A percentile compares a stretch with the other conserved stretches of the same genome.
Conservation (phyloP, 2,888 invertebrate genomes). For the Arctia plantaginis region DNA sequence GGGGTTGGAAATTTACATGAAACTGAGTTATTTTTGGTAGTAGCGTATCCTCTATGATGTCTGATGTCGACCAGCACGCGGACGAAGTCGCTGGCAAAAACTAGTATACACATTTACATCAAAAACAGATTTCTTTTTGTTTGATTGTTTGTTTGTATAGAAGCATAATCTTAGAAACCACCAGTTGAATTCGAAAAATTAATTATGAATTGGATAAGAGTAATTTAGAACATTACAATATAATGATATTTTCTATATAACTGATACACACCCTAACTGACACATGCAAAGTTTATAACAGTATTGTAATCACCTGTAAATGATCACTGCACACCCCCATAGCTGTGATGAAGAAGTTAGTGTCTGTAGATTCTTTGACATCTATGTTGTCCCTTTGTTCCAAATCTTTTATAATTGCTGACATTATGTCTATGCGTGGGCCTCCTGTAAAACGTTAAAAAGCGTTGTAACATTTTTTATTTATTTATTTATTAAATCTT, state of each 20-base stretch:
- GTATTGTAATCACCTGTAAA: constrained; percentile 76
- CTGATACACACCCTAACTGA: background rate
- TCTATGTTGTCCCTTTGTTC: constrained; percentile 86
- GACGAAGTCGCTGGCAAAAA: no score
- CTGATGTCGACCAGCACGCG: no score
- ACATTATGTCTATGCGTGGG: constrained; percentile 87
- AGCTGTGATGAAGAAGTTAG: constrained; percentile 92
- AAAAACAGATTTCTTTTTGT: background rate
- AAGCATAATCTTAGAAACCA: background rate
- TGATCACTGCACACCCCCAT: constrained; percentile 93
- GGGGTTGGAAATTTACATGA: no score
- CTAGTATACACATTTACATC: no score
- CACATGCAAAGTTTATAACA: background rate
- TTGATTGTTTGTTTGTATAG: background rate
- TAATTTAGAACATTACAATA: background rate
- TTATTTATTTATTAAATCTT: no score
- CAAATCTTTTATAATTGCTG: constrained; percentile 89
- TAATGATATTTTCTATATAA: background rate
- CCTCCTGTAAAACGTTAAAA: constrained; percentile 79
- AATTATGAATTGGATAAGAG: background rate
- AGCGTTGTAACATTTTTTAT: background rate
- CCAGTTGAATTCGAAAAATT: background rate
- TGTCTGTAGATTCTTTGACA: constrained; percentile 89
- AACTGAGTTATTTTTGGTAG: no score
- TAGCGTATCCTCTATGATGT: no score